Evolutionary conservation across 2,797 vertebrate species (phyloP), one percentile per base, ranked within the genome.

Genomic region (Urosaurus nigricauda): DNA sequence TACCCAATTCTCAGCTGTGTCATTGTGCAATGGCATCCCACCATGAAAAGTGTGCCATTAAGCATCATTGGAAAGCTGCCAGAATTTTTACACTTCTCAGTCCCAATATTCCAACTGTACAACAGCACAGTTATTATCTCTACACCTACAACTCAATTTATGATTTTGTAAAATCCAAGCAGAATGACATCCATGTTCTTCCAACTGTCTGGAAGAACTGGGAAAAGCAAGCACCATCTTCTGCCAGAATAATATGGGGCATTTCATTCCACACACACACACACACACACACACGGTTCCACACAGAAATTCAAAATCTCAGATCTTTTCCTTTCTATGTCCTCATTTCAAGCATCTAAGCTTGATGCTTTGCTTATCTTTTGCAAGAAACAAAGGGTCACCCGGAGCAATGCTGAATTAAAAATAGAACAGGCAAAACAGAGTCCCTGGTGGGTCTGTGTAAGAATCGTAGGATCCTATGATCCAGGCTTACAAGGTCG

Each of bases 341-440:
- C 75, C 75, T 78, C 43, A 7, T 51, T 53, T 47, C 43, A 29
- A 40, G 24, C n/a, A 29, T 40, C 2, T 74, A 56, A 40, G n/a
- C 12, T 85, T 14, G 17, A 35, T 51, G 51, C 12, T 35, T 70
- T 83, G 13, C 40, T 83, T 68, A 71, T 71, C 9, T 83, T 53
- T 21, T 51, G 43, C 24, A 74, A 58, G 70, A 85, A 74, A 84
- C 70, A 74, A 74, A 58, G 73, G 83, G 26, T 29, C 51, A 40
- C 35, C 73, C 83, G 26, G n/a, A 40, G 12, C n/a, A 17, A 29
- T 0, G 5, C n/a, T 0, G 29, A 47, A 58, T 37, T 68, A 56
- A 75, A 73, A 82, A 79, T 32, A 78, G 85, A 73, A 53, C 6
- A 40, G 85, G 19, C 75, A n/a, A 84, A 84, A 80, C 75, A 84